Evolutionary conservation across 2,888 invertebrate species (phyloP).

Genomic region (Lysandra bellargus): DNA sequence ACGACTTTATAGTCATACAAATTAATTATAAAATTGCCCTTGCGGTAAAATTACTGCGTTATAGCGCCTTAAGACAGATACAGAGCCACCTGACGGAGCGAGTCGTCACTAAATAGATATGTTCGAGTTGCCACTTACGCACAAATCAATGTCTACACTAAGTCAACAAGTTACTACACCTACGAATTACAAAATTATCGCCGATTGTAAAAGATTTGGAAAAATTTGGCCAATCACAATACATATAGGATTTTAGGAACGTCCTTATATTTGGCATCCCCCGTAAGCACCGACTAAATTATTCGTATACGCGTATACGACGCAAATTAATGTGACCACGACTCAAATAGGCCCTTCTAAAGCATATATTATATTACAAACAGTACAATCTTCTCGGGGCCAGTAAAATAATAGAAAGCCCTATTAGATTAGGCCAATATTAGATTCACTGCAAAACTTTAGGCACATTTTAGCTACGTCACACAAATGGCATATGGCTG

Average conservation of each 20-base stretch:
- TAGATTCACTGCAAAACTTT: background rate
- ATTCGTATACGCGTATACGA: conserved; percentile 15
- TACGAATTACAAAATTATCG: background rate
- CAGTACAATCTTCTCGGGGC: background rate
- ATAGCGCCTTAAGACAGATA: too few relatives aligned
- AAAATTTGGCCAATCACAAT: conserved; percentile 36
- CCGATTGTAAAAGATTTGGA: conserved; percentile 28
- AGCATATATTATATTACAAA: background rate
- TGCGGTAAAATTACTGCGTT: too few relatives aligned
- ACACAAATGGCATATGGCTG: background rate
- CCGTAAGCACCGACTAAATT: conserved; percentile 35
- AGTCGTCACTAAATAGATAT: conserved; percentile 51
- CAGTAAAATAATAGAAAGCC: background rate
- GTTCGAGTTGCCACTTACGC: conserved; percentile 50
- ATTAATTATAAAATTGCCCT: too few relatives aligned
- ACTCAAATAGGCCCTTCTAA: background rate
- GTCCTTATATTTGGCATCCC: conserved; percentile 40
- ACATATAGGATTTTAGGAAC: conserved; percentile 31
- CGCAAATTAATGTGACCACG: background rate
- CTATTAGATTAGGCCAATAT: background rate
- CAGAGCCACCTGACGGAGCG: conserved; percentile 41
- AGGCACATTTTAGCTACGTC: background rate
- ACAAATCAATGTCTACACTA: conserved; percentile 48
- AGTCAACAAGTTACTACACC: conserved; percentile 52
- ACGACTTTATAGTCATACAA: too few relatives aligned